phyloP scores from a whole-genome alignment of 1,140 invertebrate species.

The Epicauta chinensis region DNA sequence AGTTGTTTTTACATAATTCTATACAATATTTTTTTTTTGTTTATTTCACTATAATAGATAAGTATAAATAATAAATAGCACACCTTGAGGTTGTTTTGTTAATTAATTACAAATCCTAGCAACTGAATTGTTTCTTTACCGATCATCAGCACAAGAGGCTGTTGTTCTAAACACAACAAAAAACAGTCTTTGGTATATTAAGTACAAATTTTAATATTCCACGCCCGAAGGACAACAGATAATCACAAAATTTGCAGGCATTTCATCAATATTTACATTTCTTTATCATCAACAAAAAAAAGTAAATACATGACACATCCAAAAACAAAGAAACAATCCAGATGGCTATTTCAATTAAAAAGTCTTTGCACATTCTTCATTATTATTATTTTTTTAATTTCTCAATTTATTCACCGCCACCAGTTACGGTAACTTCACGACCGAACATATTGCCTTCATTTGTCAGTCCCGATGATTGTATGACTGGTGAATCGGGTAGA shows the following conservation, averaged over 20 bases:
- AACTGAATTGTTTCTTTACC: conserved; percentile 21
- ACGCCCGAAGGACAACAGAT: neutral
- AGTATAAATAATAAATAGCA: conserved; percentile 24
- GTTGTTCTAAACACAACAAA: conserved; percentile 2
- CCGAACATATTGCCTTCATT: conserved; percentile 29
- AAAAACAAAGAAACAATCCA: conserved; percentile 21
- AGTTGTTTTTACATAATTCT: conserved; percentile 6
- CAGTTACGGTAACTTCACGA: conserved; percentile 36
- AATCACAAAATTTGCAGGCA: conserved; percentile 13
- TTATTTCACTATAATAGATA: conserved; percentile 14
- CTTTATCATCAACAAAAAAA: too few relatives aligned
- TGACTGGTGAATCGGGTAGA: conserved; percentile 30
- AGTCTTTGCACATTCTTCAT: neutral
- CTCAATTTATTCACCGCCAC: conserved; percentile 28
- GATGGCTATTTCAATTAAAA: neutral
- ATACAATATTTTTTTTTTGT: too few relatives aligned
- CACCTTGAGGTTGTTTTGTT: conserved; percentile 14
- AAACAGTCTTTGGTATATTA: conserved; percentile 26
- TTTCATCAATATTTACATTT: conserved; percentile 4
- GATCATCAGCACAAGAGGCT: neutral
- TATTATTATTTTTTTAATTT: conserved; percentile 1
- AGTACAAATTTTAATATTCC: conserved; percentile 17
- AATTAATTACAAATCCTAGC: neutral
- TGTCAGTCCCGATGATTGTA: conserved; percentile 26
- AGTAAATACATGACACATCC: conserved; percentile 4